Conservation (phyloP, 2,888 invertebrate genomes). For the Drosophila aldrichi region DNA sequence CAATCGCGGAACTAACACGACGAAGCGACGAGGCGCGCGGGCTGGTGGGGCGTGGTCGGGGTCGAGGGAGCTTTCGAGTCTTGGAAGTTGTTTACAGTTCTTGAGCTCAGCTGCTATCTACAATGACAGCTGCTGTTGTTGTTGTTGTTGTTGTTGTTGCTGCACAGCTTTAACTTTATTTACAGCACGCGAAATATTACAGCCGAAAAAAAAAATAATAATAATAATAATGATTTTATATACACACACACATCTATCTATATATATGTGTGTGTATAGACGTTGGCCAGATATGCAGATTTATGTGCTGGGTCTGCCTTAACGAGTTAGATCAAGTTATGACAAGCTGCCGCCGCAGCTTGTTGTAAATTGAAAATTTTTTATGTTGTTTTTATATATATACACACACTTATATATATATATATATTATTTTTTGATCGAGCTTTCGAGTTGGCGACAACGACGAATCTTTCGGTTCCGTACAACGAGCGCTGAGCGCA, state of each 20-base stretch:
- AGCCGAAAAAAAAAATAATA: constrained; percentile 10
- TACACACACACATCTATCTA: constrained; percentile 10
- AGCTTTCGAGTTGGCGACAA: constrained; percentile 62
- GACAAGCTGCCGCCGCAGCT: constrained; percentile 40
- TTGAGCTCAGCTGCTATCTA: constrained; percentile 67
- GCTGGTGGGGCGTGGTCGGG: not conserved
- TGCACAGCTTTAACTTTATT: constrained; percentile 55
- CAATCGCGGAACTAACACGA: constrained; percentile 53
- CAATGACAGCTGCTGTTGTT: constrained; percentile 20
- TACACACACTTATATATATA: constrained; percentile 10
- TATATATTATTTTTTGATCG: constrained; percentile 33
- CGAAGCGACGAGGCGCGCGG: constrained; percentile 14
- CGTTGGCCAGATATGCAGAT: constrained; percentile 49
- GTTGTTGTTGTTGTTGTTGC: constrained; percentile 29
- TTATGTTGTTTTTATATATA: constrained; percentile 13
- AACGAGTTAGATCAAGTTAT: constrained; percentile 61
- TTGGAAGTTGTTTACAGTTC: constrained; percentile 66
- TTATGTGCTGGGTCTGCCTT: constrained; percentile 41
- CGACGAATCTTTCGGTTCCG: constrained; percentile 73
- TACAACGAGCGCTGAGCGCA: constrained; percentile 79
- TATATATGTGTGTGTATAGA: constrained; percentile 4
- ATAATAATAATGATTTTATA: no score
- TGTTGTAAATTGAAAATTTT: constrained; percentile 49
- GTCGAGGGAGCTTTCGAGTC: constrained; percentile 17
- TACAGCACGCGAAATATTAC: constrained; percentile 56